A percentile compares a stretch with the other conserved stretches of the same genome.
Conservation (phyloP, 2,113 vertebrate species). For the Nicator chloris region DNA sequence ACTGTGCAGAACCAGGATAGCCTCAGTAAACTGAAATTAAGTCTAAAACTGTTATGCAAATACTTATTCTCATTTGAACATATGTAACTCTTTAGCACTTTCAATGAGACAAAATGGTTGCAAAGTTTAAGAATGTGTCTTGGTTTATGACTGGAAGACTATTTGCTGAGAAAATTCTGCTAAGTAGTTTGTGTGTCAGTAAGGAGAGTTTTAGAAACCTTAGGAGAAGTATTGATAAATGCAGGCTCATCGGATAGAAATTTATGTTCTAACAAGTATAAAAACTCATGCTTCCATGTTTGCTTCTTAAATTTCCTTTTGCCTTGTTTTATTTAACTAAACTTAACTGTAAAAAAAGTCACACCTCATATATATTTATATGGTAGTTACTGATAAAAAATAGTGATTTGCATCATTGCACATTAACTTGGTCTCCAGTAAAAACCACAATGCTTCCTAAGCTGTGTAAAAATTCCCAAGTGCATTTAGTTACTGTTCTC, state of each 20-base stretch:
- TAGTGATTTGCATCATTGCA: neutral
- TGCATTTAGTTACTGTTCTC: neutral
- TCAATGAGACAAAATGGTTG: neutral
- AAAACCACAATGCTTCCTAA: neutral
- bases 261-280: neutral
- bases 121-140: neutral
- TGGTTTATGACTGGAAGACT: neutral
- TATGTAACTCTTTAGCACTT: neutral
- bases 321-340: neutral
- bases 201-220: neutral
- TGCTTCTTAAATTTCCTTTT: neutral
- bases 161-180: neutral
- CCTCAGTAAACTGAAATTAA: neutral
- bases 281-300: neutral
- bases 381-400: neutral
- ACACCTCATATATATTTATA: neutral
- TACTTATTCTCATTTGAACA: neutral
- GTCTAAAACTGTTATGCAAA: neutral
- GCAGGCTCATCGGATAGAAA: neutral
- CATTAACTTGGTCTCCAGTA: neutral
- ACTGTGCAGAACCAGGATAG: neutral
- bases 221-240: neutral
- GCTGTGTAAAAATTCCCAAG: neutral
- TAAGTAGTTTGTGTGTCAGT: neutral
- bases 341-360: neutral